phyloP scores from a whole-genome alignment of 2,888 invertebrate species.

The Limnephilus marmoratus region DNA sequence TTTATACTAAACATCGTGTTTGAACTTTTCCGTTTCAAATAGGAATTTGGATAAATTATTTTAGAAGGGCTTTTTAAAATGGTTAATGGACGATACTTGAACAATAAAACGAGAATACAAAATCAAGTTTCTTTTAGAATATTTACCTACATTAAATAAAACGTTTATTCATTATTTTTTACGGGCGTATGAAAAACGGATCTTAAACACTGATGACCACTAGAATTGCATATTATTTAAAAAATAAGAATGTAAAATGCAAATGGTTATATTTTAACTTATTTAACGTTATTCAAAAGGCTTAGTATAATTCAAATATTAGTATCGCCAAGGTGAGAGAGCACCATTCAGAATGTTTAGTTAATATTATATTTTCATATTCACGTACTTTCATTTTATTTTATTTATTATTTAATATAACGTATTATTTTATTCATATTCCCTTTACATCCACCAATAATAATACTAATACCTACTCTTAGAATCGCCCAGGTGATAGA shows the following conservation, averaged over 20 bases:
- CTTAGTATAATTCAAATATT: no score
- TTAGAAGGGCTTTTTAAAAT: background rate
- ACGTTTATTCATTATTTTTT: background rate
- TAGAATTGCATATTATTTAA: background rate
- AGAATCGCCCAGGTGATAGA: no score
- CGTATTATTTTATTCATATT: no score
- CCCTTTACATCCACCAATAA: no score
- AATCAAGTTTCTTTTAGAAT: background rate
- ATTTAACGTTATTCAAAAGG: background rate
- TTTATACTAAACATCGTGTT: background rate
- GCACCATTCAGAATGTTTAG: no score
- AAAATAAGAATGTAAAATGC: background rate
- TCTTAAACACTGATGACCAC: background rate
- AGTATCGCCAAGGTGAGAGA: no score
- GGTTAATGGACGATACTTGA: background rate
- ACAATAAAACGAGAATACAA: slow-evolving; percentile 1
- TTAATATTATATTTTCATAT: no score
- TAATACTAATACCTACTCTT: no score
- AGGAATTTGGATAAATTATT: background rate
- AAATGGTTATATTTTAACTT: background rate
- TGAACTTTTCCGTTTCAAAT: slow-evolving; percentile 14
- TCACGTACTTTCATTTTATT: no score
- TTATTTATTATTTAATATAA: no score
- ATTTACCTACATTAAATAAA: background rate
- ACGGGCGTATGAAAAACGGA: background rate